These are phyloP conservation scores for Drepana arcuata DNA, from an alignment of 1,140 invertebrate species.

Conservation along the genomic window DNA sequence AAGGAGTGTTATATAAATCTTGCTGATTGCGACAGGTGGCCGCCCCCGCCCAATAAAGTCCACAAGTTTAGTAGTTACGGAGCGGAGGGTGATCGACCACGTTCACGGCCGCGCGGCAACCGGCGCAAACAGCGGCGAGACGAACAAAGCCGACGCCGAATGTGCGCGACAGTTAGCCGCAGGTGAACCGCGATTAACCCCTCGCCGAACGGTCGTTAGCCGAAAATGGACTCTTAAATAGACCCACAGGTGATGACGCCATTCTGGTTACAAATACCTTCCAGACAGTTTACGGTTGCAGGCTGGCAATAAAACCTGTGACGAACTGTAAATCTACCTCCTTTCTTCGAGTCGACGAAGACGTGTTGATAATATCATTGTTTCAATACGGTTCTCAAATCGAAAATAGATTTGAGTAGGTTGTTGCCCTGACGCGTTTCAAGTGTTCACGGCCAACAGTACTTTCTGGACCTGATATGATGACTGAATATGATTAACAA, in stretches of 20 bases:
- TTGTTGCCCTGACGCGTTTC: too few species aligned
- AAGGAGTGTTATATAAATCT: slow-evolving; percentile 32
- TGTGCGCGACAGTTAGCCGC: slow-evolving; percentile 36
- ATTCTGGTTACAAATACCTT: slow-evolving; percentile 36
- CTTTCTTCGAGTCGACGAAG: not conserved
- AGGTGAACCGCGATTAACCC: slow-evolving; percentile 58
- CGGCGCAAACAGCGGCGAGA: slow-evolving; percentile 20
- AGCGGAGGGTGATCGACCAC: slow-evolving; percentile 56
- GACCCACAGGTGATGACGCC: slow-evolving; percentile 27
- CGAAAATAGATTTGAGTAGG: too few species aligned
- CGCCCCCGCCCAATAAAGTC: slow-evolving; percentile 48
- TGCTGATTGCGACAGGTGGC: slow-evolving; percentile 29
- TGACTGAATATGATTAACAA: too few species aligned
- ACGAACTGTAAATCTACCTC: slow-evolving; percentile 22
- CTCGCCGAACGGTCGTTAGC: slow-evolving; percentile 50
- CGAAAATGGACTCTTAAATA: slow-evolving; percentile 46
- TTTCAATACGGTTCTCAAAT: too few species aligned
- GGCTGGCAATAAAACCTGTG: slow-evolving; percentile 43
- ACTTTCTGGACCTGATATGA: too few species aligned
- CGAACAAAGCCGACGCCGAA: slow-evolving; percentile 35
- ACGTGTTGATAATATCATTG: slow-evolving; percentile 13
- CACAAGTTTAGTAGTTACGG: slow-evolving; percentile 30
- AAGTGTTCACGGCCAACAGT: too few species aligned
- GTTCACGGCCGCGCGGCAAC: slow-evolving; percentile 38
- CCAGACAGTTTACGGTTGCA: slow-evolving; percentile 42